Conservation (phyloP, 2,797 vertebrate genomes). For the Argyrosomus regius region DNA sequence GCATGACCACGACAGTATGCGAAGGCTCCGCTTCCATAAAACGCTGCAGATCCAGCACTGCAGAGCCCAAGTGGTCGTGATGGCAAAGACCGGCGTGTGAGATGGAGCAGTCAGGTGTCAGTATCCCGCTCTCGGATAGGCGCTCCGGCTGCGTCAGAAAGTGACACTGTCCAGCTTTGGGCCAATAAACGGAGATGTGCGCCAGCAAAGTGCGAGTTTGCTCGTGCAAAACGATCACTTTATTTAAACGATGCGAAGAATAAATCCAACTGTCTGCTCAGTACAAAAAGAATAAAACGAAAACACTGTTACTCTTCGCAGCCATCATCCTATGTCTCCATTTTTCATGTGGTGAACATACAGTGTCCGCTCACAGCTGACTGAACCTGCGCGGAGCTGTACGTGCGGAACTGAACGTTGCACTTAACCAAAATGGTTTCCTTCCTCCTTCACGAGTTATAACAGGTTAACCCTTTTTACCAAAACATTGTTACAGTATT, state of each 20-base stretch:
- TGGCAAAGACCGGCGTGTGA: conserved; percentile 35
- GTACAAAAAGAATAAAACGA: neutral
- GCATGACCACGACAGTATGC: conserved; percentile 81
- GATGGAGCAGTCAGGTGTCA: conserved; percentile 72
- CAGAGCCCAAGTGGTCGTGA: conserved; percentile 65
- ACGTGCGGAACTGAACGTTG: conserved; percentile 74
- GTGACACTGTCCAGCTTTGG: conserved; percentile 59
- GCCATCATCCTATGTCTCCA: neutral
- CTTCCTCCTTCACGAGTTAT: conserved; percentile 28
- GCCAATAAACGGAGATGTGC: conserved; percentile 68
- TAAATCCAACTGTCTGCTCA: neutral
- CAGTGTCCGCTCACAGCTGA: neutral
- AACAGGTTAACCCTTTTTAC: neutral
- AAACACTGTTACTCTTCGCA: rapidly evolving
- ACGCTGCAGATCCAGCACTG: conserved; percentile 65
- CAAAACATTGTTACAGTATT: neutral
- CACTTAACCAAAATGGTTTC: conserved; percentile 58
- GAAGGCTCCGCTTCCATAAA: conserved; percentile 85
- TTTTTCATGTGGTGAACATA: neutral
- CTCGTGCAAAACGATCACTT: neutral
- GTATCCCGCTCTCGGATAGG: conserved; percentile 67
- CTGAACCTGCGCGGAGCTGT: neutral
- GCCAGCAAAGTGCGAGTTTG: conserved; percentile 7
- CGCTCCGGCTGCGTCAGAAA: conserved; percentile 69
- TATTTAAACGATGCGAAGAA: neutral